Evolutionary conservation across 2,113 vertebrate species (phyloP), one percentile per base, ranked within the genome.

Genomic region (Neotoma lepida): DNA sequence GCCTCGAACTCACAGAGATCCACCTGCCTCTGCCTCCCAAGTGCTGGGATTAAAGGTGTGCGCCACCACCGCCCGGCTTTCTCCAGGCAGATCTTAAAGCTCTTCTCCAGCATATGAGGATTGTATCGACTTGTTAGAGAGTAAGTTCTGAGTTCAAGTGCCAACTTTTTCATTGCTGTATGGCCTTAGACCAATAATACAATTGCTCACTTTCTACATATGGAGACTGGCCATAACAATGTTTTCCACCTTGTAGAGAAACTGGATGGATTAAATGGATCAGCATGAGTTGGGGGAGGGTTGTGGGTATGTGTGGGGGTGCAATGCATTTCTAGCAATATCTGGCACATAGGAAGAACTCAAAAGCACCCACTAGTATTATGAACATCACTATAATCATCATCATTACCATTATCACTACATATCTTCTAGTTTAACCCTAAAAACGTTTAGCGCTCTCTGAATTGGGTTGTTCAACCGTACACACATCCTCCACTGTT

Each of bases 401-500:
- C 20, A 71, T 49, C 77, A 74, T 66, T 88, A 63, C 35, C 94
- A 51, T 92, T 78, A 73, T 92, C 86, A 41, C 64, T 81, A 49
- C 20, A 92, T 46, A 82, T 64, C 76, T 89, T 91, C 91, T 94
- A 49, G 66, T 24, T 90, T 86, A 89, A 56, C 78, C 93, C 77
- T 92, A 82, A 96, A 92, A n/a, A n/a, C n/a, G n/a, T n/a, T 95
- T 66, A 92, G 81, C 81, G 58, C 87, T 90, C 17, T 70, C 81
- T 89, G 9, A 6, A 17, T n/a, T 94, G 70, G 35, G 35, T 66
- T 86, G 28, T 92, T 94, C 66, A 90, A 86, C 30, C 90, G 76
- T 78, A 56, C 30, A 24, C 24, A 74, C 14, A 78, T 63, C 68
- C 20, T 54, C 66, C 70, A 78, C 28, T 92, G 84, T n/a, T 96